Evolutionary conservation across 2,888 invertebrate species (phyloP).

Genomic region (Leptothorax acervorum): DNA sequence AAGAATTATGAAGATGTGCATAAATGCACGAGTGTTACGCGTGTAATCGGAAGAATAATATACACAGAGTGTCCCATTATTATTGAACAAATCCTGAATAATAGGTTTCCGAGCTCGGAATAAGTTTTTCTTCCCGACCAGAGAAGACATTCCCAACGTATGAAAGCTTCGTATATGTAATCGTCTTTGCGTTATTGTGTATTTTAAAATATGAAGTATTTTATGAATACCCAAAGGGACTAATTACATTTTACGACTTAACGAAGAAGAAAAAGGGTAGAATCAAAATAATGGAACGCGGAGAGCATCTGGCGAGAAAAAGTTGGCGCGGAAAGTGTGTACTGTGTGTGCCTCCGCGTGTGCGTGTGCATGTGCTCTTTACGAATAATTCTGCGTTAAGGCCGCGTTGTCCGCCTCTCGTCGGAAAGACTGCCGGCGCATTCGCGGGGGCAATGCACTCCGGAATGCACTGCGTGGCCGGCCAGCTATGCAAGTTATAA

Average conservation of each 20-base stretch:
- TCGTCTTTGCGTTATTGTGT: constrained; percentile 20
- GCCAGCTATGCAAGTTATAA: constrained; percentile 83
- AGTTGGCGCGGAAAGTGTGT: constrained; percentile 61
- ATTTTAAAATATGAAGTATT: constrained; percentile 28
- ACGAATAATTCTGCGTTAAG: constrained; percentile 76
- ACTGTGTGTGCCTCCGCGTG: constrained; percentile 42
- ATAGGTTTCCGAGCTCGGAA: not conserved
- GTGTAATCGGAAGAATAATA: constrained; percentile 40
- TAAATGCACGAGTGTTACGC: constrained; percentile 30
- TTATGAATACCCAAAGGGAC: constrained; percentile 23
- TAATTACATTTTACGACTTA: constrained; percentile 48
- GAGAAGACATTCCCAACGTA: not conserved
- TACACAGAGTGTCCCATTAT: constrained; percentile 5
- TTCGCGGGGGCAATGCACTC: constrained; percentile 83
- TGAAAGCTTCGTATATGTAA: constrained; percentile 14
- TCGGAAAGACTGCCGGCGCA: constrained; percentile 77
- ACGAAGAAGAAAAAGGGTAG: constrained; percentile 42
- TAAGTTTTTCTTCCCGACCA: not conserved
- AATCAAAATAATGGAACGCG: constrained; percentile 46
- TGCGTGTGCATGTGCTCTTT: constrained; percentile 59
- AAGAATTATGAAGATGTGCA: constrained; percentile 36
- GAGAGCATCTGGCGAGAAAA: constrained; percentile 63
- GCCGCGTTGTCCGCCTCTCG: constrained; percentile 73
- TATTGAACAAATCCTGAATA: constrained; percentile 37
- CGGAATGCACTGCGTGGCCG: constrained; percentile 82